phyloP scores from a whole-genome alignment of 2,797 vertebrate genomes.

The Parauchenoglanis ngamensis region DNA sequence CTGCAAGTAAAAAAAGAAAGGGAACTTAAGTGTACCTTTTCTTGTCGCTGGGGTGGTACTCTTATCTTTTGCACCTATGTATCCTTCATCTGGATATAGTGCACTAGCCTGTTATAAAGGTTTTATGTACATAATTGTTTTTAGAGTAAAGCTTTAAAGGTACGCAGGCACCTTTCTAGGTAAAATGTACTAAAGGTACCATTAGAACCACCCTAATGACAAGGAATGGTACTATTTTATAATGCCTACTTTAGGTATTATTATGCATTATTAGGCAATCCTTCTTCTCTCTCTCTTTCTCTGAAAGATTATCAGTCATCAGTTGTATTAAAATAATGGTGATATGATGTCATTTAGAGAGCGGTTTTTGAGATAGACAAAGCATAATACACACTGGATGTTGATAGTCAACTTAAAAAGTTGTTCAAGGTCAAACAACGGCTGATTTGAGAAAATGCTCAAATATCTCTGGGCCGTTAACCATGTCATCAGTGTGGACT shows the following conservation, averaged over 20 bases:
- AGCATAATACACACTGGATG: neutral
- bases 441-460: neutral
- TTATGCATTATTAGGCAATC: neutral
- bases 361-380: neutral
- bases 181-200: neutral
- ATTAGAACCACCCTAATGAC: neutral
- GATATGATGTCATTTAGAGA: neutral
- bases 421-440: neutral
- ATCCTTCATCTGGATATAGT: neutral
- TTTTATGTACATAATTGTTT: neutral
- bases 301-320: neutral
- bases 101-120: neutral
- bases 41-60: neutral
- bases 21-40: neutral
- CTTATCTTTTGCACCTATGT: neutral
- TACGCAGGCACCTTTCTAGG: neutral
- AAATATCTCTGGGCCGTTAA: neutral
- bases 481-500: neutral
- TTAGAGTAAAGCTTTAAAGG: neutral
- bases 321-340: neutral
- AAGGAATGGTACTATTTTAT: neutral
- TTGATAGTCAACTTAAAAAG: neutral
- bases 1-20: neutral
- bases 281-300: neutral
- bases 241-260: neutral